These are phyloP conservation scores for Chloroclystis v-ata DNA, from an alignment of 2,888 invertebrate genomes.

Conservation along the genomic window DNA sequence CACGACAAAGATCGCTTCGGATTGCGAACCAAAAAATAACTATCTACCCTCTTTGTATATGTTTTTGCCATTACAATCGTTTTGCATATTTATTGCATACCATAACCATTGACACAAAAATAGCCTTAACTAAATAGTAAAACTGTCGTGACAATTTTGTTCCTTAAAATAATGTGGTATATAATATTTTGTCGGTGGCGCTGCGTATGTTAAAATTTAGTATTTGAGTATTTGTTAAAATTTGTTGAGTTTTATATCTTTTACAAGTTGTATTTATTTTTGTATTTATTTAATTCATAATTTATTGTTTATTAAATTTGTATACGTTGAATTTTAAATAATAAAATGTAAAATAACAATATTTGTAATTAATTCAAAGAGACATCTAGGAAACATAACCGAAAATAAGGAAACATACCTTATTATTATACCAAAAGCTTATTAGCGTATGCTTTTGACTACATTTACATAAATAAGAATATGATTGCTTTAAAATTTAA, in stretches of 20 bases:
- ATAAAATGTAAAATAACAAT: constrained; percentile 29
- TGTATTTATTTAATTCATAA: constrained; percentile 37
- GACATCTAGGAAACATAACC: too few relatives aligned
- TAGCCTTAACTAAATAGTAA: too few relatives aligned
- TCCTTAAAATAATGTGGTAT: background rate
- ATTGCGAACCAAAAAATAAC: constrained; percentile 20
- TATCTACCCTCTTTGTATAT: background rate
- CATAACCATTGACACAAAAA: too few relatives aligned
- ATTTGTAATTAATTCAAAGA: too few relatives aligned
- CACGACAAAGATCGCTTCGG: constrained; percentile 48
- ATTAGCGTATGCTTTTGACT: too few relatives aligned
- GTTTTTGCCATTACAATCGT: too few relatives aligned
- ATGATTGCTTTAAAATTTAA: too few relatives aligned
- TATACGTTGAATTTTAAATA: constrained; percentile 33
- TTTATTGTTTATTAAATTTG: constrained; percentile 28
- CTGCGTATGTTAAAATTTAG: too few relatives aligned
- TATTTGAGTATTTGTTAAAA: constrained; percentile 16
- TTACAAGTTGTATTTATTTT: constrained; percentile 32
- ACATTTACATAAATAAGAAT: too few relatives aligned
- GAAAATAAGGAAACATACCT: too few relatives aligned
- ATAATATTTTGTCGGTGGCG: constrained; percentile 24
- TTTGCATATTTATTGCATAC: too few relatives aligned
- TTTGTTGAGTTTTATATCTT: constrained; percentile 22
- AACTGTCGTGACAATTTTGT: background rate
- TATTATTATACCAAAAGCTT: too few relatives aligned